Conservation (phyloP, 2,888 invertebrate species). For the Odontocerum albicorne region DNA sequence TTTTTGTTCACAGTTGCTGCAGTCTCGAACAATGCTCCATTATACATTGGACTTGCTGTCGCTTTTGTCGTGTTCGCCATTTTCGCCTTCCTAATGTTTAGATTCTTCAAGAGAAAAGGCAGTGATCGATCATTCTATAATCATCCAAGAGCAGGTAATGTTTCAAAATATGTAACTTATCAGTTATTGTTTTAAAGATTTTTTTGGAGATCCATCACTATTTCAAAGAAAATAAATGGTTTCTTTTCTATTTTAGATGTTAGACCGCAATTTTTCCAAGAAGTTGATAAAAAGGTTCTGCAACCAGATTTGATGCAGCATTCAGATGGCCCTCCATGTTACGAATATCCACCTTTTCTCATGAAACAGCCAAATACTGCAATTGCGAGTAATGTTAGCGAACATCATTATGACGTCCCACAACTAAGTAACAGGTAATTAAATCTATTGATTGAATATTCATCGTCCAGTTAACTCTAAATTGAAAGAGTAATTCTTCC, state of each 20-base stretch:
- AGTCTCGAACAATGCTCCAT: slow-evolving; percentile 60
- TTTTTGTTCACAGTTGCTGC: slow-evolving; percentile 51
- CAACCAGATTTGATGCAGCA: slow-evolving; percentile 82
- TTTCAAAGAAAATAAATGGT: neutral
- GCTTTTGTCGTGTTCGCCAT: slow-evolving; percentile 77
- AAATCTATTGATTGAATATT: neutral
- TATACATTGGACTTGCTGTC: slow-evolving; percentile 80
- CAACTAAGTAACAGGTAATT: slow-evolving; percentile 71
- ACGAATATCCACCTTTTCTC: slow-evolving; percentile 77
- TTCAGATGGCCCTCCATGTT: slow-evolving; percentile 66
- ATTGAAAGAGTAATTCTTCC: too few species aligned
- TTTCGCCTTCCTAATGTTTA: slow-evolving; percentile 69
- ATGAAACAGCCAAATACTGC: slow-evolving; percentile 43
- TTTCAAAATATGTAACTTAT: neutral
- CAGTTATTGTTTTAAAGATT: too few species aligned
- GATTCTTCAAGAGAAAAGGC: slow-evolving; percentile 69
- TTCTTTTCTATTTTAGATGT: slow-evolving; percentile 65
- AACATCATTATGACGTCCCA: slow-evolving; percentile 89
- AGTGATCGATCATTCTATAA: slow-evolving; percentile 76
- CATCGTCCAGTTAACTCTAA: too few species aligned
- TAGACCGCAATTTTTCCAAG: slow-evolving; percentile 85
- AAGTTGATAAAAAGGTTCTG: slow-evolving; percentile 81
- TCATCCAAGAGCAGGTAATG: slow-evolving; percentile 78
- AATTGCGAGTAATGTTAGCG: slow-evolving; percentile 65
- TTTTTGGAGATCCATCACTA: too few species aligned